Percentiles rank a stretch among this genome's conserved stretches.
These are phyloP conservation scores for Patella caerulea DNA, from an alignment of 2,888 invertebrate genomes.

Conservation along the genomic window DNA sequence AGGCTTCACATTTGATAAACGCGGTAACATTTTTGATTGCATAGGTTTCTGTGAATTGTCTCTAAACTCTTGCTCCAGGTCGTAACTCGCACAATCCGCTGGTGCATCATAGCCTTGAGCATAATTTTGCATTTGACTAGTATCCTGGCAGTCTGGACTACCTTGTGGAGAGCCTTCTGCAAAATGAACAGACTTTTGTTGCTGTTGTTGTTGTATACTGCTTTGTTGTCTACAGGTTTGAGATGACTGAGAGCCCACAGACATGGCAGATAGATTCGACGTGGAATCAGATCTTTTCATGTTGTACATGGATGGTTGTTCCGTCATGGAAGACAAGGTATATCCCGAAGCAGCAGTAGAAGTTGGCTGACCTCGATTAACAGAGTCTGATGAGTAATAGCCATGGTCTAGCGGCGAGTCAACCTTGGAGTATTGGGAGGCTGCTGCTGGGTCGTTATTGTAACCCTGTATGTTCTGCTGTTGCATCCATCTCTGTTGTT, in stretches of 20 bases:
- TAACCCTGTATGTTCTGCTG: slow-evolving; percentile 20
- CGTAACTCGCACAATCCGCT: slow-evolving; percentile 46
- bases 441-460: slow-evolving; percentile 18
- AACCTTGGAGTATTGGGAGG: slow-evolving; percentile 35
- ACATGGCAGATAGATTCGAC: slow-evolving; percentile 1
- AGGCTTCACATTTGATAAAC: slow-evolving; percentile 55
- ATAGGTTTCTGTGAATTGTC: slow-evolving; percentile 52
- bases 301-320: neutral
- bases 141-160: slow-evolving; percentile 3
- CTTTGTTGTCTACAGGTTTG: neutral
- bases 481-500: slow-evolving; percentile 36
- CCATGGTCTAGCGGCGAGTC: slow-evolving; percentile 65
- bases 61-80: slow-evolving; percentile 49
- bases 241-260: slow-evolving; percentile 1
- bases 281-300: slow-evolving; percentile 6
- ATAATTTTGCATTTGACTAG: slow-evolving; percentile 1
- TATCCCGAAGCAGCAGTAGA: slow-evolving; percentile 37
- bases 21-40: slow-evolving; percentile 61
- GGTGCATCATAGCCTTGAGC: slow-evolving; percentile 30
- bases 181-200: slow-evolving; percentile 58
- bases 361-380: slow-evolving; percentile 36
- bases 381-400: slow-evolving; percentile 58
- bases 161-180: slow-evolving; percentile 38
- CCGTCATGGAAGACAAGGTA: slow-evolving; percentile 36
- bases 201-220: neutral